A percentile compares a stretch with the other conserved stretches of the same genome.
Evolutionary conservation across 2,888 invertebrate species (phyloP).

Genomic region (Coecobrya sp.): DNA sequence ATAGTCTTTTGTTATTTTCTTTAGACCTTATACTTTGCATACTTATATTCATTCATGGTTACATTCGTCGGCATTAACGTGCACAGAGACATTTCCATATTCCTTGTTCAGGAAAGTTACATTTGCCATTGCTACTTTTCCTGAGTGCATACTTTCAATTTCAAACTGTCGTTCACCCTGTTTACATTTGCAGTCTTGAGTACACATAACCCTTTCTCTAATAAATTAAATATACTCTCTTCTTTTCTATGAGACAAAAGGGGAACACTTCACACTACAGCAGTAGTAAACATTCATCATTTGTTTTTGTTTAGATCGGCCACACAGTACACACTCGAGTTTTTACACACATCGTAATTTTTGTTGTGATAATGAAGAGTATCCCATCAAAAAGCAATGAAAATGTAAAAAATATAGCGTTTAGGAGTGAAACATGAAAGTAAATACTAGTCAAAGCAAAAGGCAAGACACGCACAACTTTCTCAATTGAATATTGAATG

Average conservation of each 20-base stretch:
- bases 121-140: background rate
- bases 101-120: too few species aligned
- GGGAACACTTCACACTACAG: background rate
- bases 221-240: background rate
- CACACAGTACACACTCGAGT: too few species aligned
- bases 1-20: background rate
- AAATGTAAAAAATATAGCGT: too few species aligned
- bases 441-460: too few species aligned
- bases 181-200: constrained; percentile 8
- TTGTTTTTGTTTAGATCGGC: too few species aligned
- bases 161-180: constrained; percentile 8
- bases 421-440: too few species aligned
- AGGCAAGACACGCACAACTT: background rate
- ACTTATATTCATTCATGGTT: background rate
- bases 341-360: background rate
- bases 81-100: too few species aligned
- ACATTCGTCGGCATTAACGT: too few species aligned
- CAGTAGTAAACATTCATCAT: too few species aligned
- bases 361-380: constrained; percentile 16
- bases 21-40: background rate
- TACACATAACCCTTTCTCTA: background rate
- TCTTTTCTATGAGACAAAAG: background rate
- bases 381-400: too few species aligned
- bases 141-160: constrained; percentile 29
- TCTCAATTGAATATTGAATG: background rate